Percentiles rank a stretch among this genome's conserved stretches.
Conservation (phyloP, 2,888 invertebrate species). For the Drosophila ezoana region DNA sequence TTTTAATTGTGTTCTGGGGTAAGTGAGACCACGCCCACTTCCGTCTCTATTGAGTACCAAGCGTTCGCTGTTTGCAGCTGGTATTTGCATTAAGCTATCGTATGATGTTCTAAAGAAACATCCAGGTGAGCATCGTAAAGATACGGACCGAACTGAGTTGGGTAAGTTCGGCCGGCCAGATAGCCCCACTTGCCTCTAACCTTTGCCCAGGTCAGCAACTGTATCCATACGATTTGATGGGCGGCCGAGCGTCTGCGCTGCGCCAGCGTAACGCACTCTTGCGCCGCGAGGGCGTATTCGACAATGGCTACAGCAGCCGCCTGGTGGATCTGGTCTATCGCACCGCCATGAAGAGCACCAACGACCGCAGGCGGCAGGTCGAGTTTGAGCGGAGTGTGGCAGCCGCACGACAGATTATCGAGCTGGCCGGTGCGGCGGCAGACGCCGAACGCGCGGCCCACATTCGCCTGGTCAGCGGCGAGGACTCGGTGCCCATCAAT, state of each 20-base stretch:
- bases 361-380: background rate
- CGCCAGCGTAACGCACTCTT: background rate
- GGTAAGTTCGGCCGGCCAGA: background rate
- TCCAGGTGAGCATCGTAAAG: background rate
- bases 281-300: background rate
- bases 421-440: background rate
- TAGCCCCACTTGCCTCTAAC: background rate
- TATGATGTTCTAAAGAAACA: background rate
- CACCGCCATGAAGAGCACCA: background rate
- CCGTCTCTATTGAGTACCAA: fast-evolving
- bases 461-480: background rate
- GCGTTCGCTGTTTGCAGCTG: background rate
- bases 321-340: conserved; percentile 13
- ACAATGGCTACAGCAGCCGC: conserved; percentile 1
- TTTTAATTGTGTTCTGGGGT: conserved; percentile 16
- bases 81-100: conserved; percentile 2
- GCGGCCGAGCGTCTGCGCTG: too few species aligned
- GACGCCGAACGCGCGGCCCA: background rate
- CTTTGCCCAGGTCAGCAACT: background rate
- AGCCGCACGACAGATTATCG: background rate
- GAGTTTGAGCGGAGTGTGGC: conserved; percentile 16
- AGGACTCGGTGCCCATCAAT: background rate
- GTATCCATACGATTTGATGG: background rate
- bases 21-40: background rate
- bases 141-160: background rate